phyloP scores from a whole-genome alignment of 2,888 invertebrate genomes.

The Cantharis lateralis region DNA sequence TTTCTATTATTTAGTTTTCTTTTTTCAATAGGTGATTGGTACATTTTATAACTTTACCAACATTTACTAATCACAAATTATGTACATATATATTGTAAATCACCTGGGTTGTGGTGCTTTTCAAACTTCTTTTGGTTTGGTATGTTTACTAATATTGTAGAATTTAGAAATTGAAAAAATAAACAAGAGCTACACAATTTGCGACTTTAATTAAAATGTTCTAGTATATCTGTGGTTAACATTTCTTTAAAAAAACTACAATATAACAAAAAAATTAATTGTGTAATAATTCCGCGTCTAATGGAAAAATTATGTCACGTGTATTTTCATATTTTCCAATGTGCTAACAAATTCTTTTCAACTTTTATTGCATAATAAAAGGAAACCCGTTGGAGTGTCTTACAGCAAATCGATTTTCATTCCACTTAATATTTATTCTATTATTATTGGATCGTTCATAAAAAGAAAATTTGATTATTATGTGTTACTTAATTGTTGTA shows the following conservation, averaged over 20 bases:
- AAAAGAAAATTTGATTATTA: not conserved
- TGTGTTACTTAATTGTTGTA: not conserved
- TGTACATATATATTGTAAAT: not conserved
- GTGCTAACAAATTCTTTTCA: not conserved
- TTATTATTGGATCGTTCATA: not conserved
- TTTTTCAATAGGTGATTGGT: not conserved
- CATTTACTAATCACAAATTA: not conserved
- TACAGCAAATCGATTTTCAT: not conserved
- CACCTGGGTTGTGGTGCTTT: not conserved
- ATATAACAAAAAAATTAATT: not conserved
- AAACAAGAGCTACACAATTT: not conserved
- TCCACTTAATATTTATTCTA: not conserved
- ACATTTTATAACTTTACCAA: not conserved
- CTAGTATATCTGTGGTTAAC: not conserved
- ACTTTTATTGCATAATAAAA: not conserved
- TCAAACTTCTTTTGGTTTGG: not conserved
- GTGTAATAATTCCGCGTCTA: not conserved
- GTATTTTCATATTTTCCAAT: not conserved
- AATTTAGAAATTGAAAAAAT: not conserved
- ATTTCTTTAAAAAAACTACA: not conserved
- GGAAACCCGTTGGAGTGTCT: not conserved
- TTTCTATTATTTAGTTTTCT: not conserved
- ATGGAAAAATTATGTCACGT: not conserved
- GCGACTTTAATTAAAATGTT: too few relatives aligned
- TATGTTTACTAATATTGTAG: not conserved